phyloP scores from a whole-genome alignment of 2,888 invertebrate genomes.

The Volucella inanis region DNA sequence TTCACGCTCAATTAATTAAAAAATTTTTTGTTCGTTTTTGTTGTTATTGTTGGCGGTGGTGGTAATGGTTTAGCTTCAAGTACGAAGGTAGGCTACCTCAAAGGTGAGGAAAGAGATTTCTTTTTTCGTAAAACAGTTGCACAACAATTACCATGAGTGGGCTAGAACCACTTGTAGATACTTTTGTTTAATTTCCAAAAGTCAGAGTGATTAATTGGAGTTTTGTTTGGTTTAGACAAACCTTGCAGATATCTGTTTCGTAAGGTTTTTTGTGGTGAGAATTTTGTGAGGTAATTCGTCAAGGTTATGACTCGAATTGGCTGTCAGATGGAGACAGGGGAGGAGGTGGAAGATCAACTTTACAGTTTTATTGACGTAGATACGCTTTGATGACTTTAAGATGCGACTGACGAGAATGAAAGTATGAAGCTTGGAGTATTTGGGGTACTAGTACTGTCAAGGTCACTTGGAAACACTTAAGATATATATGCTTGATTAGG shows the following conservation, averaged over 20 bases:
- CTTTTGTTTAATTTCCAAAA: conserved; percentile 32
- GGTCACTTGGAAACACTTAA: too few relatives aligned
- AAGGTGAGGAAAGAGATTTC: conserved; percentile 13
- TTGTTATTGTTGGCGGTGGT: background rate
- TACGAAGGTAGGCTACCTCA: background rate
- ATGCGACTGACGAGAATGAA: too few relatives aligned
- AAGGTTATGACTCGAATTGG: conserved; percentile 39
- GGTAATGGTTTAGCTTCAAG: too few relatives aligned
- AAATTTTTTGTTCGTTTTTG: background rate
- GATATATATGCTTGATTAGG: too few relatives aligned
- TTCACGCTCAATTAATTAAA: conserved; percentile 26
- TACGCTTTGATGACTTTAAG: too few relatives aligned
- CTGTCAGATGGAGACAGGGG: background rate
- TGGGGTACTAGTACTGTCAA: too few relatives aligned
- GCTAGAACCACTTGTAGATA: conserved; percentile 24
- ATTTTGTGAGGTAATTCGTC: conserved; percentile 10
- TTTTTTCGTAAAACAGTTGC: conserved; percentile 33
- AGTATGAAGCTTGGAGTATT: too few relatives aligned
- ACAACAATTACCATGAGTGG: conserved; percentile 31
- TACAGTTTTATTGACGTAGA: conserved; percentile 10
- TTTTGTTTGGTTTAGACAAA: conserved; percentile 9
- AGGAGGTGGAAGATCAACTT: background rate
- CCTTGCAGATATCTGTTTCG: conserved; percentile 22
- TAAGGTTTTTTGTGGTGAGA: background rate
- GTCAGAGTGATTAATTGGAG: conserved; percentile 56